A percentile compares a stretch with the other conserved stretches of the same genome.
Conservation (phyloP, 53 echinoderm and acorn worm species). For the Henricia sp. region DNA sequence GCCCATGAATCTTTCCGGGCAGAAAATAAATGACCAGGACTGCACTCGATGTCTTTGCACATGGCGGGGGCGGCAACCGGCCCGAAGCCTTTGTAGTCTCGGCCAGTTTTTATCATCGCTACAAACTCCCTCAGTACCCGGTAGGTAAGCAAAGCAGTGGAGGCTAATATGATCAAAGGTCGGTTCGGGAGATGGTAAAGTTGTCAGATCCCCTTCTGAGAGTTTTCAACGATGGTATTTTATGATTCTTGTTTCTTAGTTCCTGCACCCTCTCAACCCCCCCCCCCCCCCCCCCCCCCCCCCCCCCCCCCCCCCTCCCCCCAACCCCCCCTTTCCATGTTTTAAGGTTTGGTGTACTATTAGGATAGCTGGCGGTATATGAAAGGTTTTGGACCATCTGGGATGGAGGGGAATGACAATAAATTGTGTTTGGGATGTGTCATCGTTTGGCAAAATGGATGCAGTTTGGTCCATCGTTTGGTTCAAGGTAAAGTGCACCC, state of each 20-base stretch:
- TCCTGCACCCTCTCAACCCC: no score
- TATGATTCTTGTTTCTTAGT: background rate
- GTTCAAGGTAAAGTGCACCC: no score
- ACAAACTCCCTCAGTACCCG: background rate
- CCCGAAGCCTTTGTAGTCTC: slow-evolving; percentile 27
- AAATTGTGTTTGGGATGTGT: slow-evolving; percentile 20
- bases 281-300: no score
- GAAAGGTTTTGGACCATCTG: background rate
- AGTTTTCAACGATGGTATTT: background rate
- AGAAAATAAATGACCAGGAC: slow-evolving; percentile 43
- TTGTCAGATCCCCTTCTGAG: background rate
- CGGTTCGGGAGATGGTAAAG: slow-evolving; percentile 35
- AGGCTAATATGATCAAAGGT: slow-evolving; percentile 53
- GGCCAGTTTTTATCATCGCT: slow-evolving; percentile 15
- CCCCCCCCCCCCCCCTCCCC: no score
- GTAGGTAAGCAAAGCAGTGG: slow-evolving; percentile 27
- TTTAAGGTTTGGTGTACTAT: slow-evolving; percentile 31
- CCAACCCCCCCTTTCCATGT: background rate
- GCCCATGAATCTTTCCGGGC: slow-evolving; percentile 14
- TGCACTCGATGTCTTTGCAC: slow-evolving; percentile 34
- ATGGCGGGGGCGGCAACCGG: slow-evolving; percentile 14
- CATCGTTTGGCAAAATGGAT: no score
- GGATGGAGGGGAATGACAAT: slow-evolving; percentile 1
- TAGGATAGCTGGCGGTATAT: background rate
- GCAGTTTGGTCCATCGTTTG: no score